Base-by-base conservation (phyloP, 2,888 invertebrate genomes). In the Lithophane ornitopus region DNA sequence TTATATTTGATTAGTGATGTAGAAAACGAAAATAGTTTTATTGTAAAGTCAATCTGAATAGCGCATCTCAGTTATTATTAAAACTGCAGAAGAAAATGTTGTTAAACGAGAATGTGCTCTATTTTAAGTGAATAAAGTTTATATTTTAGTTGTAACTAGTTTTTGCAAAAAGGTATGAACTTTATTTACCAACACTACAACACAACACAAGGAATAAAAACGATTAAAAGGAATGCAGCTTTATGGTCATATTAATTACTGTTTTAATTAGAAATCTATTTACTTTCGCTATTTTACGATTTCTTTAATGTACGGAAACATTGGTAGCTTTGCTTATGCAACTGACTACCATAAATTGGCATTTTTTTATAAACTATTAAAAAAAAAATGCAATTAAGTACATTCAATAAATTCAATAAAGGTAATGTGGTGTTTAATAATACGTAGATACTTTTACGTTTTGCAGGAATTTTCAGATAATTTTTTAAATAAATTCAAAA, bases 241-340 rank as follows among this genome's bases (percentile, higher is more conserved):
- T 83, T 78, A 86, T 73, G 62, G 46, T 65, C n/a, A 70, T 76
- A 86, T 81, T 86, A 79, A 84, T 82, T 82, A 78, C 74, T 56
- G 62, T 59, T 79, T 86, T 84, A 79, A 84, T 78, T 74, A 76
- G 68, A 70, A 75, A 81, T 76, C 52, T 84, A 77, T 82, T 84
- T 77, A 84, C 59, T 72, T 79, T 74, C n/a, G 46, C 54, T 67
- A 66, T 67, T 85, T 84, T 73, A 78, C 69, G 69, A 72, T 85
- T 74, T 44, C 3, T 67, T 71, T 68, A 67, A 74, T 72, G 65
- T 34, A 59, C 72, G 65, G 67, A 74, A 66, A 74, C 58, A 80
- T 67, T 71, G 41, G n/a, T 26, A 59, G 46, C 14, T 66, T 46
- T 46, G 26, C 39, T 52, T 52, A 44, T 44, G 54, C 19, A 81